Evolutionary conservation across 2,888 invertebrate genomes (phyloP).

Genomic region (Diplazon laetatorius): DNA sequence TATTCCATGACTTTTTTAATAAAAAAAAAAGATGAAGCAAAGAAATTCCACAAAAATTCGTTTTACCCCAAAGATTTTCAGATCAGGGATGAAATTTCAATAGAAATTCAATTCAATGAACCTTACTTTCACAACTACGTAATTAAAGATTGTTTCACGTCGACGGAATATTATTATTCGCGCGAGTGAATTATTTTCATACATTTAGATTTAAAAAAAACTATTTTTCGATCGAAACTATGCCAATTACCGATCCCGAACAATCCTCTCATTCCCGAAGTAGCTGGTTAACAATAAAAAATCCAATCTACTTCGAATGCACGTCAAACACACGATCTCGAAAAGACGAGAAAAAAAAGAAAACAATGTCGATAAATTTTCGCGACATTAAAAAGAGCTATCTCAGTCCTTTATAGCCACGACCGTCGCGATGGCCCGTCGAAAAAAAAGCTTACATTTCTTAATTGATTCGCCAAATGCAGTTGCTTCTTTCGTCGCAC

Average conservation of each 20-base stretch:
- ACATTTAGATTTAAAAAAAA: too few relatives aligned
- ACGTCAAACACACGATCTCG: not conserved
- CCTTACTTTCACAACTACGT: too few relatives aligned
- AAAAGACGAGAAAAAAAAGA: not conserved
- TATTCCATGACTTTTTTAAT: too few relatives aligned
- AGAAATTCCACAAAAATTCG: too few relatives aligned
- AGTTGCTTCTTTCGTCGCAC: not conserved
- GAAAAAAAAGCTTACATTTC: not conserved
- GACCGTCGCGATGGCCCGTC: not conserved
- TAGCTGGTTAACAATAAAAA: not conserved
- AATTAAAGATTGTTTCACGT: too few relatives aligned
- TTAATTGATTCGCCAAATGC: not conserved
- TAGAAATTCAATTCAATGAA: not conserved
- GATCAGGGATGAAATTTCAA: not conserved
- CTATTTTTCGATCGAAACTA: too few relatives aligned
- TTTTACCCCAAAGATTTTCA: too few relatives aligned
- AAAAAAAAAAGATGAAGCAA: too few relatives aligned
- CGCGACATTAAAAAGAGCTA: not conserved
- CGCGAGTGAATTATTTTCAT: too few relatives aligned
- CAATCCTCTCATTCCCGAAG: too few relatives aligned
- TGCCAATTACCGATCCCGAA: too few relatives aligned
- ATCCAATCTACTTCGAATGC: not conserved
- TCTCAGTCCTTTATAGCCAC: not conserved
- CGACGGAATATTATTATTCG: too few relatives aligned
- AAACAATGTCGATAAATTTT: not conserved